phyloP scores from a whole-genome alignment of 2,113 vertebrate genomes.

The Microtus pennsylvanicus region DNA sequence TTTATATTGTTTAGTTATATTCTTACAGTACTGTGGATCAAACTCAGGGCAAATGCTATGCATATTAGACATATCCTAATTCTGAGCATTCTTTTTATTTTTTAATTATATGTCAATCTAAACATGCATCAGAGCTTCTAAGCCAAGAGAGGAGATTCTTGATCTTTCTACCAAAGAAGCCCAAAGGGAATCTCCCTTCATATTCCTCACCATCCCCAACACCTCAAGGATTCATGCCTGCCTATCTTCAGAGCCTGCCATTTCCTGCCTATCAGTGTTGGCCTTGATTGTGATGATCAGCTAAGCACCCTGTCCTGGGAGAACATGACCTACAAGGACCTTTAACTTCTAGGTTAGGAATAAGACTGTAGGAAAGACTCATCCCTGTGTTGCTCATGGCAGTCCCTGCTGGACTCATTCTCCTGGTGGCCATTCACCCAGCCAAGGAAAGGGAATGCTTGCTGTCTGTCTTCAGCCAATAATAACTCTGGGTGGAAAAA shows the following conservation, averaged over 20 bases:
- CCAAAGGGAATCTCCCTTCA: neutral
- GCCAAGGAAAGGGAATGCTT: slow-evolving; percentile 15
- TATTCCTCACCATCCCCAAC: neutral
- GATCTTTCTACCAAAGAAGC: neutral
- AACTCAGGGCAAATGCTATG: neutral
- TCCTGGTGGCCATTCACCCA: neutral
- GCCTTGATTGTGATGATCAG: neutral
- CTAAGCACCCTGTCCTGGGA: neutral
- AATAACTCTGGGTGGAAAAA: slow-evolving; percentile 51
- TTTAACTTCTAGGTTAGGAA: neutral
- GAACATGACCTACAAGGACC: neutral
- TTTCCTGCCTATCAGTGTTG: neutral
- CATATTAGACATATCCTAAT: neutral
- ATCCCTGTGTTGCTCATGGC: neutral
- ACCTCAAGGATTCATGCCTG: neutral
- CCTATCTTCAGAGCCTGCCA: neutral
- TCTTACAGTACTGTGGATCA: neutral
- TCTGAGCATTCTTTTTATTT: neutral
- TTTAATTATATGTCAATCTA: slow-evolving; percentile 23
- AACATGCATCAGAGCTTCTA: neutral
- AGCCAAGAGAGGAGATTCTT: neutral
- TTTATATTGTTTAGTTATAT: neutral
- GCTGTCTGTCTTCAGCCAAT: slow-evolving; percentile 32
- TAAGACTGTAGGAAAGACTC: neutral
- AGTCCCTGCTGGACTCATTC: neutral